These are phyloP conservation scores for Xyliphius kryptos DNA, from an alignment of 2,113 vertebrate genomes.

Conservation along the genomic window DNA sequence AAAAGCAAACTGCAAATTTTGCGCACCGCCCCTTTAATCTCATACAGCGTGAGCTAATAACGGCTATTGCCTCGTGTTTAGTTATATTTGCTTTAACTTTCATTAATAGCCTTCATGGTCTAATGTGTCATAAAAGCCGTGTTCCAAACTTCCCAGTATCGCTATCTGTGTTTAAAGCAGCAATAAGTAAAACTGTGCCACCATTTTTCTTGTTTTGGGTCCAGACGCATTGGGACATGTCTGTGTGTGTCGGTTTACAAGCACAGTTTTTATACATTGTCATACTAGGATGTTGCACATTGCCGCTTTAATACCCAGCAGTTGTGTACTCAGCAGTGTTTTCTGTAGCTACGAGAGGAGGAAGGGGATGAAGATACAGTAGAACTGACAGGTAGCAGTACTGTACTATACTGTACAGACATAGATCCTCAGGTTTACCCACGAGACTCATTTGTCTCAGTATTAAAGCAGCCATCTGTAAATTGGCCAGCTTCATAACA, in stretches of 20 bases:
- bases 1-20: neutral
- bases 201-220: neutral
- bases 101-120: neutral
- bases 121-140: neutral
- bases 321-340: neutral
- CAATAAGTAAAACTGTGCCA: constrained; percentile 11
- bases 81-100: neutral
- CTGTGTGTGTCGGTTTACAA: neutral
- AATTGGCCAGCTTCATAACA: neutral
- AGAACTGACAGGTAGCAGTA: neutral
- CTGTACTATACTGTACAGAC: too few relatives aligned
- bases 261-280: neutral
- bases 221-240: neutral
- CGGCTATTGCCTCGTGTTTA: neutral
- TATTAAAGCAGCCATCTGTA: neutral
- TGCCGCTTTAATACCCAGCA: neutral
- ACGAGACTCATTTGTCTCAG: neutral
- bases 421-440: constrained; percentile 8
- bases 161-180: neutral
- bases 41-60: neutral
- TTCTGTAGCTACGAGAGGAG: neutral
- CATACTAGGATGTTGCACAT: neutral
- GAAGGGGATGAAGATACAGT: neutral
- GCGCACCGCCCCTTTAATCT: neutral
- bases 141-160: neutral